Percentiles rank a stretch among this genome's conserved stretches.
These are phyloP conservation scores for Molorchus minor DNA, from an alignment of 2,888 invertebrate genomes.

Conservation along the genomic window DNA sequence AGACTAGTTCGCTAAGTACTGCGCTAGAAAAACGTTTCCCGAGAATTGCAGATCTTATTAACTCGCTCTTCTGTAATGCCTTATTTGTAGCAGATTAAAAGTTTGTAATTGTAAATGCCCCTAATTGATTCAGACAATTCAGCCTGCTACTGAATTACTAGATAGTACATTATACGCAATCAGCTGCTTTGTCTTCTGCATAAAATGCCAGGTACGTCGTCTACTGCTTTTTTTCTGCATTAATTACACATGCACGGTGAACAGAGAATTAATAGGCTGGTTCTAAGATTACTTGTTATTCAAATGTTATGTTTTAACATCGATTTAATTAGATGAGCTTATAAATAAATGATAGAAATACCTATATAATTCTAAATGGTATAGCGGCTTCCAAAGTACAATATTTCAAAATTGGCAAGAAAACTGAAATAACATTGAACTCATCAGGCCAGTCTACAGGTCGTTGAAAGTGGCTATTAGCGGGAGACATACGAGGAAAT, in stretches of 20 bases:
- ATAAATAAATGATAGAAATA: no score
- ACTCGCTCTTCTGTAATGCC: slow-evolving; percentile 48
- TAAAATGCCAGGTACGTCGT: neutral
- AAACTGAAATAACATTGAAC: no score
- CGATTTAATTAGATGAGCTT: no score
- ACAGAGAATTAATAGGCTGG: neutral
- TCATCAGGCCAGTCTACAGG: no score
- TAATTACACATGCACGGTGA: neutral
- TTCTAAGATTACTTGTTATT: neutral
- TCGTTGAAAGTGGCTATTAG: no score
- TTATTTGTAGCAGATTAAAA: slow-evolving; percentile 56
- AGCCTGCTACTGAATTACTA: slow-evolving; percentile 35
- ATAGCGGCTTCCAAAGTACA: no score
- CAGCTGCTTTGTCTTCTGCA: slow-evolving; percentile 27
- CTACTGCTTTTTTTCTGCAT: neutral
- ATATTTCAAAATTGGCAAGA: no score
- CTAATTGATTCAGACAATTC: slow-evolving; percentile 50
- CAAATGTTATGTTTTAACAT: no score
- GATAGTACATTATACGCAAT: slow-evolving; percentile 34
- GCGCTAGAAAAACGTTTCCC: slow-evolving; percentile 54
- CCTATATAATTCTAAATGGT: no score
- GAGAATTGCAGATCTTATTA: slow-evolving; percentile 51
- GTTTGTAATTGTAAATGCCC: slow-evolving; percentile 55
- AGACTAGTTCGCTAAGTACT: slow-evolving; percentile 50
- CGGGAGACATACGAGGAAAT: no score